These are phyloP conservation scores for Rhipidura dahli DNA, from an alignment of 2,113 vertebrate species.

Conservation along the genomic window DNA sequence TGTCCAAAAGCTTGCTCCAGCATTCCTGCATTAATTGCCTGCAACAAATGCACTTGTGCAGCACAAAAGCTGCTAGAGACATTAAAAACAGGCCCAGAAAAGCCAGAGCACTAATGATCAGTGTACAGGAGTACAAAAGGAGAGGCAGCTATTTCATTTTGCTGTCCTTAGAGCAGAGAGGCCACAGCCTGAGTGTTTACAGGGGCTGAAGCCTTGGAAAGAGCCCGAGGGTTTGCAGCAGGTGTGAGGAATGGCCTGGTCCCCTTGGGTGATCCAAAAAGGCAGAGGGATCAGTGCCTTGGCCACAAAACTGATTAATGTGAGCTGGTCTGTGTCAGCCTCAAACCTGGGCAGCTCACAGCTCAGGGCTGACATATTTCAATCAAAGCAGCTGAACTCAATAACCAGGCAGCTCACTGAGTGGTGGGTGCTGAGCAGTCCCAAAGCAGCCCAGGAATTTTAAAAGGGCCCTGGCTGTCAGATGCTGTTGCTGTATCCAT, in stretches of 20 bases:
- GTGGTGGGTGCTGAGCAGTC: not conserved
- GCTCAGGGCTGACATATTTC: constrained; percentile 23
- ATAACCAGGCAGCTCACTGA: not conserved
- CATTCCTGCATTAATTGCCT: not conserved
- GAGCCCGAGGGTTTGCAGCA: not conserved
- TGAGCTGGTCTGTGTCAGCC: not conserved
- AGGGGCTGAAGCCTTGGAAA: not conserved
- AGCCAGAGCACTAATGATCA: not conserved
- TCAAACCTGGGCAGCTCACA: not conserved
- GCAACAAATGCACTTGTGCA: not conserved
- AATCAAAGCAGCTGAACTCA: constrained; percentile 28
- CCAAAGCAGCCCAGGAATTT: not conserved
- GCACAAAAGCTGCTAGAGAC: not conserved
- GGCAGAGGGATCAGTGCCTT: not conserved
- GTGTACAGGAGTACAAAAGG: not conserved
- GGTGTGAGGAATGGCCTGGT: not conserved
- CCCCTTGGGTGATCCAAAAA: not conserved
- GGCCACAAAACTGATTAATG: not conserved
- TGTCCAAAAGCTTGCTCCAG: not conserved
- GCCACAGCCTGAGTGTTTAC: not conserved
- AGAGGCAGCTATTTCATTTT: not conserved
- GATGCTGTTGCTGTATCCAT: not conserved
- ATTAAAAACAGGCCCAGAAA: not conserved
- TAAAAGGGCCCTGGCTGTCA: not conserved
- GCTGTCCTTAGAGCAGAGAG: not conserved